Evolutionary conservation across 2,888 invertebrate species (phyloP), one percentile per base, ranked within the genome.

Genomic region (Epinotia demarniana): DNA sequence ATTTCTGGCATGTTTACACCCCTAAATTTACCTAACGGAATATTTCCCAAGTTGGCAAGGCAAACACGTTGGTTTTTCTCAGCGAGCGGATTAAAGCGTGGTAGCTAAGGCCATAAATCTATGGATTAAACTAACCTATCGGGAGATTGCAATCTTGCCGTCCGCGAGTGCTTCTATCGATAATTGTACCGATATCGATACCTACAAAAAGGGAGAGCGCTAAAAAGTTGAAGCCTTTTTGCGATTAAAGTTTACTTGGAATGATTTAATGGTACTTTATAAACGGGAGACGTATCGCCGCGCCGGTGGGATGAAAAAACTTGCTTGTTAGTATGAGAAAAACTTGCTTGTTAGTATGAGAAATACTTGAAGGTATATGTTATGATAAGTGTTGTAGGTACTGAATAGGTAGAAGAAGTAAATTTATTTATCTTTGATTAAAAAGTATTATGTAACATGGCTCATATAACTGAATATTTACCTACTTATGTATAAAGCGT

Each of bases 61-160:
- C 75, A 53, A 76, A 72, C 76, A 66, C 76, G 79, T 84, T 83
- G 80, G 83, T 88, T 91, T 91, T 91, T 89, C 87, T 84, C 83
- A 83, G 79, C 77, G 83, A 86, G 85, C 83, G 86, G 87, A 91
- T 89, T 91, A 90, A 91, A 90, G 86, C 85, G 85, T 86, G 85
- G 89, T 86, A 87, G 90, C 87, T 79, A 79, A 81, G 82, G 84
- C 91, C 86, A 92, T 93, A 92, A 92, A 92, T 92, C 90, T 89
- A 83, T 85, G 88, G 91, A 91, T 91, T 91, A 89, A 91, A 89
- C 91, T 86, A 88, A 91, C 92, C 89, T 87, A 91, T 91, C 90
- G 85, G 77, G 83, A 90, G 92, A 92, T 92, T 89, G 89, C 89
- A 85, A 93, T 92, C 92, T 89, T 82, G 78, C 82, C 87, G 86